A percentile compares a stretch with the other conserved stretches of the same genome.
These are phyloP conservation scores for Calameuta idolon DNA, from an alignment of 2,888 invertebrate species.

Conservation along the genomic window DNA sequence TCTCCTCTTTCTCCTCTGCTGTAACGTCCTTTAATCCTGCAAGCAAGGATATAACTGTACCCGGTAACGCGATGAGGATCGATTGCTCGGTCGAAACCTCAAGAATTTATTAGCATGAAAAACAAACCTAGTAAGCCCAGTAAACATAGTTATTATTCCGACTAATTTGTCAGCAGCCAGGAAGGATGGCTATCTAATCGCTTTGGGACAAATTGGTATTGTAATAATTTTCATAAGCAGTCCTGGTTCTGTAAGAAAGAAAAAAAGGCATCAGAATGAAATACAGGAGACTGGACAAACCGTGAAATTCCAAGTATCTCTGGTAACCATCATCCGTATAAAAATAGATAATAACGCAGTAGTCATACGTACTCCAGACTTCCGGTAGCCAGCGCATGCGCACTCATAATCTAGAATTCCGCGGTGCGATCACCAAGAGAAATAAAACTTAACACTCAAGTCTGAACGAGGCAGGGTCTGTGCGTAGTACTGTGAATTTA, in stretches of 20 bases:
- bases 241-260: not conserved
- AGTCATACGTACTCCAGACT: not conserved
- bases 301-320: not conserved
- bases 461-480: not conserved
- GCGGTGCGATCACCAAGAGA: not conserved
- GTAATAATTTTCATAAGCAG: not conserved
- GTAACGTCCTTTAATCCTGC: not conserved
- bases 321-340: not conserved
- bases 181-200: not conserved
- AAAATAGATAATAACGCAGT: not conserved
- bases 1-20: not conserved
- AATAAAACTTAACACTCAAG: not conserved
- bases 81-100: not conserved
- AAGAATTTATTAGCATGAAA: not conserved
- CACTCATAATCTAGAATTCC: not conserved
- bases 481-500: not conserved
- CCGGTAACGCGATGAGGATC: not conserved
- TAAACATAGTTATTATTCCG: not conserved
- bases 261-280: not conserved
- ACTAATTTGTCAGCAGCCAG: not conserved
- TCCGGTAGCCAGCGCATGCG: not conserved
- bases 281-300: not conserved
- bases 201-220: not conserved
- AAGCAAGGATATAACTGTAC: not conserved
- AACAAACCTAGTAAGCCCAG: not conserved